Percentiles rank a stretch among this genome's conserved stretches.
Conservation (phyloP, 2,797 vertebrate species). For the Chelonia mydas region DNA sequence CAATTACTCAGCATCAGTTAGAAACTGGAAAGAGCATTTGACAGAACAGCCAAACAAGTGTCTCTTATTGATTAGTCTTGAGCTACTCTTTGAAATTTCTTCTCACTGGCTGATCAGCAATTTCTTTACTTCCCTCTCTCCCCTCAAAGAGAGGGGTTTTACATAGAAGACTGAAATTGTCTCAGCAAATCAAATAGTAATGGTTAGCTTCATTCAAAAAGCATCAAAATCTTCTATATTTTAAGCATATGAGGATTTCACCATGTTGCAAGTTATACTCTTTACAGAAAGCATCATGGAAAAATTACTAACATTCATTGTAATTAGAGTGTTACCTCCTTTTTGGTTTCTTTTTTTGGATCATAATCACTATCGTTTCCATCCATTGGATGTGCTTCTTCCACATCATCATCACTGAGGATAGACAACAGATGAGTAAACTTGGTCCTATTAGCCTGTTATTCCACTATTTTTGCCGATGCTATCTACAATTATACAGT, state of each 20-base stretch:
- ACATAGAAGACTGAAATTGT: neutral
- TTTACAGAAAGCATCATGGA: neutral
- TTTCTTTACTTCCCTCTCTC: neutral
- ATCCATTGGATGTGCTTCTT: slow-evolving; percentile 92
- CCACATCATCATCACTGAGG: slow-evolving; percentile 93
- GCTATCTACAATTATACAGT: neutral
- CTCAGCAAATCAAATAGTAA: accelerated
- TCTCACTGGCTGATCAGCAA: neutral
- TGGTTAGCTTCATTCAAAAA: neutral
- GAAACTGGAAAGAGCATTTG: neutral
- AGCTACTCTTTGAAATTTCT: neutral
- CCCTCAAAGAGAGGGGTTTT: neutral
- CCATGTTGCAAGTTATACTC: neutral
- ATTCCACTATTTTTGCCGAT: neutral
- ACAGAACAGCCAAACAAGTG: neutral
- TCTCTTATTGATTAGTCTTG: neutral
- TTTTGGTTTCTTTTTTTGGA: slow-evolving; percentile 96
- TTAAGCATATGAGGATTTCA: neutral
- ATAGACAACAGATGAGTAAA: slow-evolving; percentile 67
- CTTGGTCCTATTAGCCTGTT: slow-evolving; percentile 11
- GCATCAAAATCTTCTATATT: neutral
- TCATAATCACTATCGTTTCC: slow-evolving; percentile 97
- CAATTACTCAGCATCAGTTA: neutral
- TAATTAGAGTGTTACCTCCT: slow-evolving; percentile 88
- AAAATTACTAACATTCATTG: slow-evolving; percentile 46